Conservation (phyloP, 2,888 invertebrate species). For the Lordiphosa andalusiaca region DNA sequence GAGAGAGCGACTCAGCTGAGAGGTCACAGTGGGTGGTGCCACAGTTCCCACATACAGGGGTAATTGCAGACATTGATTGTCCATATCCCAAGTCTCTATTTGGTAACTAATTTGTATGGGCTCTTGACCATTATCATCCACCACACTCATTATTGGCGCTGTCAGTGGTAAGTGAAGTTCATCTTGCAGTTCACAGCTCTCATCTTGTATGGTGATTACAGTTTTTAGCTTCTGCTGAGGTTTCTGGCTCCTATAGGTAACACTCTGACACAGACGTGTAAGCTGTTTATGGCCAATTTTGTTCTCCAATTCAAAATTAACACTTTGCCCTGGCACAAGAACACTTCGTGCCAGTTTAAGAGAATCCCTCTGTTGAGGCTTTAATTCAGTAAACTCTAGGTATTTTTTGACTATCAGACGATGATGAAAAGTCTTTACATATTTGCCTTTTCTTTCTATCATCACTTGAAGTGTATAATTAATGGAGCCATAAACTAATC, state of each 20-base stretch:
- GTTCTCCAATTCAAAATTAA: conserved; percentile 38
- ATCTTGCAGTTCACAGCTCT: conserved; percentile 17
- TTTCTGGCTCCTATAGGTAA: conserved; percentile 33
- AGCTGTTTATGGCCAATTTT: background rate
- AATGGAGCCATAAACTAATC: conserved; percentile 43
- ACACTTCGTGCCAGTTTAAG: conserved; percentile 49
- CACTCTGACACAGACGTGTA: conserved; percentile 51
- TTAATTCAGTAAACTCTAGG: conserved; percentile 43
- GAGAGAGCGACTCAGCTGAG: background rate
- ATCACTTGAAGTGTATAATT: conserved; percentile 41
- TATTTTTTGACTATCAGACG: conserved; percentile 46
- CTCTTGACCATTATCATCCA: conserved; percentile 1
- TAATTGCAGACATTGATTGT: conserved; percentile 20
- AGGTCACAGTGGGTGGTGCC: conserved; percentile 45
- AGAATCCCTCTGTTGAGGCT: conserved; percentile 14
- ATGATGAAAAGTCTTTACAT: conserved; percentile 48
- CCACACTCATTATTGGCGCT: conserved; percentile 44
- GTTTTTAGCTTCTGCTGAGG: conserved; percentile 43
- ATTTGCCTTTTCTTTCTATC: conserved; percentile 48
- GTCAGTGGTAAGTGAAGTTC: conserved; percentile 53
- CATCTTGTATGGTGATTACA: conserved; percentile 34
- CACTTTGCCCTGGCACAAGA: conserved; percentile 61
- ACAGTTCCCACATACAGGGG: conserved; percentile 48
- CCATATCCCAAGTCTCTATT: conserved; percentile 34
- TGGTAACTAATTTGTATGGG: conserved; percentile 44